phyloP scores from a whole-genome alignment of 2,113 vertebrate species.

The Nanger granti region DNA sequence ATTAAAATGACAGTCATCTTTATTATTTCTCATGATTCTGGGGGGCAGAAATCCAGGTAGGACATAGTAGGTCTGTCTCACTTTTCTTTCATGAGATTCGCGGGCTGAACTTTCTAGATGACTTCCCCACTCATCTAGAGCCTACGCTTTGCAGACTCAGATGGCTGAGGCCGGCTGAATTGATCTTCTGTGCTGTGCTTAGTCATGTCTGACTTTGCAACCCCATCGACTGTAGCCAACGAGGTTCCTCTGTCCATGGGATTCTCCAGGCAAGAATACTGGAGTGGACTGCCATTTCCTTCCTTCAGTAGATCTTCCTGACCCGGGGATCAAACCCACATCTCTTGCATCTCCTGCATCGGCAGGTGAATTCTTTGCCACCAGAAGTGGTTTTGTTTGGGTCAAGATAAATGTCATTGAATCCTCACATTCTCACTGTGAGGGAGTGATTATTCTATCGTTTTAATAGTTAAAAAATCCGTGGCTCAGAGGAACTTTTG shows the following conservation, averaged over 20 bases:
- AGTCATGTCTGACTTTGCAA: neutral
- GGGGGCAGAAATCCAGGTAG: neutral
- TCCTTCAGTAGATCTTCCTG: neutral
- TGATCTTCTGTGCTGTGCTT: neutral
- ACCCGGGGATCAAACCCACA: neutral
- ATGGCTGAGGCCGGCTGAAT: neutral
- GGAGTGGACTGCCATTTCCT: neutral
- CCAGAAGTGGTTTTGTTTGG: neutral
- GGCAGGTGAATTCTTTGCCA: neutral
- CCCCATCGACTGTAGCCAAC: neutral
- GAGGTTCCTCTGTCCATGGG: neutral
- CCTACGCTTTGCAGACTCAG: neutral
- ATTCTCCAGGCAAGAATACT: neutral
- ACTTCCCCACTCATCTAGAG: neutral
- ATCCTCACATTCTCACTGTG: neutral
- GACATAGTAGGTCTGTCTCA: neutral
- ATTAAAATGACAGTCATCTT: neutral
- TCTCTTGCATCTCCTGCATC: neutral
- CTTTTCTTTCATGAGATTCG: neutral
- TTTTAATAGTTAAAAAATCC: neutral
- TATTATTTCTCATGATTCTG: neutral
- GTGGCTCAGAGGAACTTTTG: neutral
- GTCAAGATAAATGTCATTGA: neutral
- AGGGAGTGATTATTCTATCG: neutral
- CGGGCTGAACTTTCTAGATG: neutral